Evolutionary conservation across 2,797 vertebrate species (phyloP).

Genomic region (Pitangus sulphuratus): DNA sequence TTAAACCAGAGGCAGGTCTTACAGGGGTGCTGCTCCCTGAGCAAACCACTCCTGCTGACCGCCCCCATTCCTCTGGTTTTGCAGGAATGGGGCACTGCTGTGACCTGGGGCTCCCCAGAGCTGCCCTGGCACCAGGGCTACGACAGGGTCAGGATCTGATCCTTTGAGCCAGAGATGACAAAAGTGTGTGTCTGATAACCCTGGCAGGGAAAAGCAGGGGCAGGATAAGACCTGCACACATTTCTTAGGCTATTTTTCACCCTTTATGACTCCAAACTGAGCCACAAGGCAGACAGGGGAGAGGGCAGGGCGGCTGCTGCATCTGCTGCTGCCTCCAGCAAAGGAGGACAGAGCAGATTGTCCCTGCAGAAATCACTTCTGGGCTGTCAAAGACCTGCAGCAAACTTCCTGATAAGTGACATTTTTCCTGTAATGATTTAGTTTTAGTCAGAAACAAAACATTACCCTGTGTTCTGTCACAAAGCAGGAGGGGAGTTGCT

Average conservation of each 20-base stretch:
- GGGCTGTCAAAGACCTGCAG: background rate
- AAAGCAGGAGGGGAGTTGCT: background rate
- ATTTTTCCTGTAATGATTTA: slow-evolving; percentile 15
- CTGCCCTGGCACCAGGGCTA: background rate
- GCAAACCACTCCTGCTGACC: accelerated
- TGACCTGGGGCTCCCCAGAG: background rate
- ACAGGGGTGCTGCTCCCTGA: background rate
- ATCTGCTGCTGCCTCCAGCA: accelerated
- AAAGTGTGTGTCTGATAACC: background rate
- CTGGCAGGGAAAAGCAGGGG: background rate
- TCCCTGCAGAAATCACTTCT: background rate
- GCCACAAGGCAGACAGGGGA: background rate
- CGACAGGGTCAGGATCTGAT: background rate
- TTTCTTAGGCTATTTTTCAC: background rate
- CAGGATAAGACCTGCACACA: background rate
- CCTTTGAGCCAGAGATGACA: background rate
- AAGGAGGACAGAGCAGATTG: background rate
- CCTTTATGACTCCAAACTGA: background rate
- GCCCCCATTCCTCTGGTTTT: accelerated
- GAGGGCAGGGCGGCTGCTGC: background rate
- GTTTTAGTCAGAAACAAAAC: slow-evolving; percentile 35
- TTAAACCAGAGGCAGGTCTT: background rate
- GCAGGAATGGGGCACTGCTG: accelerated
- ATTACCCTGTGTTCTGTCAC: background rate
- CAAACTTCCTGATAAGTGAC: background rate